Conservation (phyloP, 2,797 vertebrate genomes). For the Phoeniculus purpureus region DNA sequence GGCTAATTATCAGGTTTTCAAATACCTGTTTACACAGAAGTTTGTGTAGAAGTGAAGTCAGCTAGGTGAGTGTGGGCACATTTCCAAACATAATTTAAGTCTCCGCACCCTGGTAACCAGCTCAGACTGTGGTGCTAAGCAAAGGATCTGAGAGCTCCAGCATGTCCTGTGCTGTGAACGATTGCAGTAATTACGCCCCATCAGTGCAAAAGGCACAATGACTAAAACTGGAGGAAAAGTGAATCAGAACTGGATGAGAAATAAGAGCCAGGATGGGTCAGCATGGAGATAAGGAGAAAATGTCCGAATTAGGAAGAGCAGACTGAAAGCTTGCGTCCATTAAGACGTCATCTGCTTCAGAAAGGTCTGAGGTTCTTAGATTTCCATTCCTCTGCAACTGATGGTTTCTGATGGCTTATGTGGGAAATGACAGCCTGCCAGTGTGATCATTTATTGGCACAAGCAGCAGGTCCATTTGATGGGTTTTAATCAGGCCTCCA, state of each 20-base stretch:
- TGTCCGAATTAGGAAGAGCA: neutral
- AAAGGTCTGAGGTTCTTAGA: neutral
- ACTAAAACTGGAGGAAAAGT: conserved; percentile 8
- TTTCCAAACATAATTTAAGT: neutral
- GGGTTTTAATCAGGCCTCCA: neutral
- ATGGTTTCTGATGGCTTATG: neutral
- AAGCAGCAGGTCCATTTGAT: neutral
- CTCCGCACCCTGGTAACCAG: neutral
- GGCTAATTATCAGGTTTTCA: neutral
- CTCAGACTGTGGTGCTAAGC: neutral
- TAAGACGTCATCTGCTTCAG: neutral
- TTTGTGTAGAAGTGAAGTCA: neutral
- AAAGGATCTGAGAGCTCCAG: neutral
- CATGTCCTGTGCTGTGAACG: neutral
- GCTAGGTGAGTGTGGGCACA: neutral
- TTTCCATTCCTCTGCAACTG: neutral
- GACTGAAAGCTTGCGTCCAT: neutral
- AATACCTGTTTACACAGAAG: neutral
- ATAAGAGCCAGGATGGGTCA: neutral
- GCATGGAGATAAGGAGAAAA: neutral
- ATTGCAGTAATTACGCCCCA: neutral
- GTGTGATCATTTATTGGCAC: neutral
- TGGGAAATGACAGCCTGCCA: conserved; percentile 1
- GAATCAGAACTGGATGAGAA: conserved; percentile 3
- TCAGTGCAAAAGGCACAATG: neutral